Percentiles rank a stretch among this genome's conserved stretches.
phyloP scores from a whole-genome alignment of 1,140 invertebrate genomes.

The Brachionus manjavacas region DNA sequence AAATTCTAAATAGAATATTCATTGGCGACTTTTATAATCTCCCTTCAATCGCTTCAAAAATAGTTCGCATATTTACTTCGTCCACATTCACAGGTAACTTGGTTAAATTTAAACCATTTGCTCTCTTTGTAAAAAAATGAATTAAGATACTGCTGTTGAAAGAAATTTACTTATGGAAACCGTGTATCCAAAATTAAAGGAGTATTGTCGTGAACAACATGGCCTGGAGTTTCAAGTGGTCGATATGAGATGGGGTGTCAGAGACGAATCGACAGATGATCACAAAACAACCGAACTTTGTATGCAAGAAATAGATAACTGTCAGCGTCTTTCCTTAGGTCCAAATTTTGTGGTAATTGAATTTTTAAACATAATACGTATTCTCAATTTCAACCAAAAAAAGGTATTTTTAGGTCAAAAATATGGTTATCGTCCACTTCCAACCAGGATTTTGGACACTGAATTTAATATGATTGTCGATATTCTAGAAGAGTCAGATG shows the following conservation, averaged over 20 bases:
- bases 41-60: constrained; percentile 91
- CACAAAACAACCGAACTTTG: constrained; percentile 97
- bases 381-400: constrained; percentile 44
- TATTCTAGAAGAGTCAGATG: constrained; percentile 73
- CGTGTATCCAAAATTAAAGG: constrained; percentile 91
- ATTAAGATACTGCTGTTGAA: constrained; percentile 84
- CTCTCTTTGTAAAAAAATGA: constrained; percentile 42
- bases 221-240: constrained; percentile 70
- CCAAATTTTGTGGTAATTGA: constrained; percentile 86
- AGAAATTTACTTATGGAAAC: constrained; percentile 96
- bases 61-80: constrained; percentile 95
- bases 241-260: constrained; percentile 90
- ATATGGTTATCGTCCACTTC: constrained; percentile 93
- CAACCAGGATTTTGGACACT: constrained; percentile 72
- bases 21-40: constrained; percentile 77
- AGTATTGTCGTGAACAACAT: constrained; percentile 73
- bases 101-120: not conserved
- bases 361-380: constrained; percentile 32
- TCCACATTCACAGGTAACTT: constrained; percentile 90
- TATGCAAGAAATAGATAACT: constrained; percentile 95
- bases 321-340: constrained; percentile 90
- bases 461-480: constrained; percentile 82
- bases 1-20: constrained; percentile 75
- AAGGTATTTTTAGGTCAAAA: constrained; percentile 92
- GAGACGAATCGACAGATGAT: constrained; percentile 92